These are phyloP conservation scores for Ctenopoma multispine DNA, from an alignment of 2,797 vertebrate species.

Conservation along the genomic window DNA sequence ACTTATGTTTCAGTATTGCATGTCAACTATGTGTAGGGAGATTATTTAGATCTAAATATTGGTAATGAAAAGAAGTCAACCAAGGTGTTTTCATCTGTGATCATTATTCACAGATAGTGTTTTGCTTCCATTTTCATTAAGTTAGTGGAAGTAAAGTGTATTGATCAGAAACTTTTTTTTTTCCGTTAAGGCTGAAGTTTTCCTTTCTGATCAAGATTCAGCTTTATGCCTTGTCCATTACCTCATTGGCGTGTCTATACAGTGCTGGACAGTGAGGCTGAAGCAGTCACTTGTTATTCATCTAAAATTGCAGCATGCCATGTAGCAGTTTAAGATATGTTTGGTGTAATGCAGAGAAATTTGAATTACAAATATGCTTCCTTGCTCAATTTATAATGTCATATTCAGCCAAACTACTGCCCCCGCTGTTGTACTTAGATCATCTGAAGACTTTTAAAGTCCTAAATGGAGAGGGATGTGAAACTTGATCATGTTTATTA, in stretches of 20 bases:
- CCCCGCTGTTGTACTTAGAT: constrained; percentile 55
- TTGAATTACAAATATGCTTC: constrained; percentile 66
- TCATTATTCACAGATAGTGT: not conserved
- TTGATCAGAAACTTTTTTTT: too few relatives aligned
- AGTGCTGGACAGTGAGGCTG: constrained; percentile 25
- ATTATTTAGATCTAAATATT: not conserved
- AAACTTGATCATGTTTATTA: constrained; percentile 80
- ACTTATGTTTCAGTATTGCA: constrained; percentile 1
- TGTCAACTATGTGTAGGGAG: not conserved
- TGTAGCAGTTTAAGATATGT: constrained; percentile 46
- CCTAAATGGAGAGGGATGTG: constrained; percentile 68
- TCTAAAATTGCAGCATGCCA: constrained; percentile 40
- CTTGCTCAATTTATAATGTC: constrained; percentile 67
- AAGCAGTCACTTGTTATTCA: constrained; percentile 53
- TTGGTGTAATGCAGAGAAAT: constrained; percentile 43
- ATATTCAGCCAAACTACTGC: constrained; percentile 60
- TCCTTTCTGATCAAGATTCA: constrained; percentile 5
- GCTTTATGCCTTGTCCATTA: constrained; percentile 18
- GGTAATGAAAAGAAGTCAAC: not conserved
- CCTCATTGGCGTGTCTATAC: constrained; percentile 6
- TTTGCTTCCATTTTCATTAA: constrained; percentile 1
- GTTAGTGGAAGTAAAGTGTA: not conserved
- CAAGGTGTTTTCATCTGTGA: constrained; percentile 3
- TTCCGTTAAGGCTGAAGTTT: not conserved
- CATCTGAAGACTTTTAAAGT: constrained; percentile 68